These are phyloP conservation scores for Redunca redunca DNA, from an alignment of 2,113 vertebrate species.

Conservation along the genomic window DNA sequence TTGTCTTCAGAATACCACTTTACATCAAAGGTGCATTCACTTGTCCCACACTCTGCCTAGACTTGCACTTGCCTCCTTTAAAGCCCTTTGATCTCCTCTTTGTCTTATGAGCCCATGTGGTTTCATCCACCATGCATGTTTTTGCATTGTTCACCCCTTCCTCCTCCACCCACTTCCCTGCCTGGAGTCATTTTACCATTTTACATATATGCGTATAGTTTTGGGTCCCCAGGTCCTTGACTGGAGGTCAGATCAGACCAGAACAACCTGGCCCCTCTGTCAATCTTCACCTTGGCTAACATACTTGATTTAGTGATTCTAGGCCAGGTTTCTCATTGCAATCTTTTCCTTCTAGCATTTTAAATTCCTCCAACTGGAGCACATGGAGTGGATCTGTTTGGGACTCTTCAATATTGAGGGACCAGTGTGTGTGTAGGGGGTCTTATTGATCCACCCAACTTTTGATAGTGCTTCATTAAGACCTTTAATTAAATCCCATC, in stretches of 20 bases:
- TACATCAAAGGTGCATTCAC: background rate
- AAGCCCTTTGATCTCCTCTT: background rate
- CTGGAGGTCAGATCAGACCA: background rate
- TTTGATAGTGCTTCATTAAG: background rate
- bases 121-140: background rate
- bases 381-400: background rate
- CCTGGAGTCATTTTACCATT: background rate
- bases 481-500: background rate
- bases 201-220: background rate
- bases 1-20: background rate
- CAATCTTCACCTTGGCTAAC: background rate
- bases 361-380: background rate
- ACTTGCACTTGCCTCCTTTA: background rate
- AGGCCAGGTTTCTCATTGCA: background rate
- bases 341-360: background rate
- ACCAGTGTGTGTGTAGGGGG: too few species aligned
- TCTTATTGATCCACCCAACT: background rate
- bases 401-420: background rate
- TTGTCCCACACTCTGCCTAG: background rate
- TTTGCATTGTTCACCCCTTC: background rate
- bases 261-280: background rate
- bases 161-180: background rate
- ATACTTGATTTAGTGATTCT: background rate
- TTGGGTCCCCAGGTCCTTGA: background rate
- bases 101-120: background rate